These are phyloP conservation scores for Pyrochroa serraticornis DNA, from an alignment of 2,888 invertebrate species.

Conservation along the genomic window DNA sequence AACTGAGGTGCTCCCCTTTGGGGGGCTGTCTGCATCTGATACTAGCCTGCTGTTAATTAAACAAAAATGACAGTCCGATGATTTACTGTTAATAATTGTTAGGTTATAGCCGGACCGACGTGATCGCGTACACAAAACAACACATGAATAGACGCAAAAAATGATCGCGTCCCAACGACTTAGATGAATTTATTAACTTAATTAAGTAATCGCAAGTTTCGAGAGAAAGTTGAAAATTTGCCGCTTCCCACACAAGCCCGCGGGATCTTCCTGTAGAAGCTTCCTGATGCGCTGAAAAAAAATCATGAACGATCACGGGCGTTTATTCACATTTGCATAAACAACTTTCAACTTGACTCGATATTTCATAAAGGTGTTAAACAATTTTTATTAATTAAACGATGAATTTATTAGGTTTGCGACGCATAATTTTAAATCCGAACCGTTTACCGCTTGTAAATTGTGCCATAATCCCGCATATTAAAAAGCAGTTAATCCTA, in stretches of 20 bases:
- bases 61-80: constrained; percentile 54
- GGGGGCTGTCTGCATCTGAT: constrained; percentile 52
- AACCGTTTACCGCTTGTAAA: not conserved
- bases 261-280: constrained; percentile 2
- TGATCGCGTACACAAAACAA: not conserved
- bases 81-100: constrained; percentile 55
- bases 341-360: constrained; percentile 21
- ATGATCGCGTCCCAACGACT: not conserved
- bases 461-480: not conserved
- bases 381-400: constrained; percentile 23
- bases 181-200: constrained; percentile 11
- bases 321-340: constrained; percentile 19
- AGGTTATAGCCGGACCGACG: constrained; percentile 36
- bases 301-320: constrained; percentile 3
- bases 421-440: not conserved
- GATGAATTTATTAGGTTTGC: constrained; percentile 16
- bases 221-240: constrained; percentile 5
- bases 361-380: constrained; percentile 20
- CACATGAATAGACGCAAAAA: constrained; percentile 1
- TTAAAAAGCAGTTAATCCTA: not conserved
- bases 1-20: constrained; percentile 44
- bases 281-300: constrained; percentile 2
- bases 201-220: constrained; percentile 13
- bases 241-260: not conserved
- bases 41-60: constrained; percentile 52